A percentile compares a stretch with the other conserved stretches of the same genome.
These are phyloP conservation scores for Sebastes diploproa DNA, from an alignment of 2,797 vertebrate genomes.

Conservation along the genomic window DNA sequence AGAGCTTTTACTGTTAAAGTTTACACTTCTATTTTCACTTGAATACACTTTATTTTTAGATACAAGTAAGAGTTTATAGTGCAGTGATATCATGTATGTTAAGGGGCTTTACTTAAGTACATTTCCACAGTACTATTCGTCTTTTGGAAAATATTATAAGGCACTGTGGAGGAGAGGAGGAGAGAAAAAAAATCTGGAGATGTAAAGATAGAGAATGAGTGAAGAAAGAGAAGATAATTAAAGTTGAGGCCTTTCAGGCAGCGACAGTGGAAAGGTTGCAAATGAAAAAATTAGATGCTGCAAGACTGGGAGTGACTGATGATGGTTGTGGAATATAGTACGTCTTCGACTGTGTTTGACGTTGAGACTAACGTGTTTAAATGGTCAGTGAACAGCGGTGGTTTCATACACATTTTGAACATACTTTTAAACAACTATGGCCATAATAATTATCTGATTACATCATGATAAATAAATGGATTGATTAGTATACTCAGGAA, in stretches of 20 bases:
- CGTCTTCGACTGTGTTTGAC: constrained; percentile 11
- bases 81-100: neutral
- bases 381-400: constrained; percentile 27
- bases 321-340: constrained; percentile 6
- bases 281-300: constrained; percentile 49
- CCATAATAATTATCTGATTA: constrained; percentile 1
- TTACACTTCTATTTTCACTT: constrained; percentile 9
- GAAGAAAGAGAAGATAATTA: constrained; percentile 19
- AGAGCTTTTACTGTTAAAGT: neutral
- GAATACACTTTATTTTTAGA: constrained; percentile 17
- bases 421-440: neutral
- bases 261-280: constrained; percentile 8
- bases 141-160: neutral
- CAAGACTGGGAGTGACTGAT: constrained; percentile 32
- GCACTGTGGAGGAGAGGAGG: neutral
- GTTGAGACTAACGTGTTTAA: constrained; percentile 10
- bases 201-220: neutral
- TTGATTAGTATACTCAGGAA: constrained; percentile 18
- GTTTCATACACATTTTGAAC: neutral
- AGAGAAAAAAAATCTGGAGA: neutral
- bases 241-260: constrained; percentile 12
- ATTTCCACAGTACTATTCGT: neutral
- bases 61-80: neutral
- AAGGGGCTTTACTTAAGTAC: neutral
- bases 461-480: constrained; percentile 24